Conservation (phyloP, 2,113 vertebrate species). For the Galbula dea region DNA sequence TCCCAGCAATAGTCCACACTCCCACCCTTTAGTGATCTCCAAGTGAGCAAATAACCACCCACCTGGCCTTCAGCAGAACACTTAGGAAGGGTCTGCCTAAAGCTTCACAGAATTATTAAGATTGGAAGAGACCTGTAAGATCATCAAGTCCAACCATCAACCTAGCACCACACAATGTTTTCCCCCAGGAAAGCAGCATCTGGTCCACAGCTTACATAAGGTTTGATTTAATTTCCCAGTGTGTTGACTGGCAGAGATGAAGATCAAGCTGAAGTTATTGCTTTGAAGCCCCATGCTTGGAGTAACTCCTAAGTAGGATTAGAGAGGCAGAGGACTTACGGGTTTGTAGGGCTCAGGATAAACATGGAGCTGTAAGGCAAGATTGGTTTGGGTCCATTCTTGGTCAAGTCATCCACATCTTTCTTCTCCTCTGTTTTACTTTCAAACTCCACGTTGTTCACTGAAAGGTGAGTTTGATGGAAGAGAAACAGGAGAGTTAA, state of each 20-base stretch:
- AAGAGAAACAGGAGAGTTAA: conserved; percentile 14
- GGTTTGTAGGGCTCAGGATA: conserved; percentile 87
- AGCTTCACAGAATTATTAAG: too few relatives aligned
- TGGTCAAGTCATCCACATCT: conserved; percentile 72
- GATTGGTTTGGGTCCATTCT: conserved; percentile 82
- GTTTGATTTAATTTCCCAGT: neutral
- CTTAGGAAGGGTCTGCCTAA: neutral
- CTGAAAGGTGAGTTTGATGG: conserved; percentile 57
- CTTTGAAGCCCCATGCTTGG: neutral
- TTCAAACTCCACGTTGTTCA: conserved; percentile 87
- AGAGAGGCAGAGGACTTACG: conserved; percentile 75
- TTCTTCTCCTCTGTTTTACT: conserved; percentile 90
- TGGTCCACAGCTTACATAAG: neutral
- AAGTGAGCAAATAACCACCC: neutral
- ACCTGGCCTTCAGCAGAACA: neutral
- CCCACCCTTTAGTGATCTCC: too few relatives aligned
- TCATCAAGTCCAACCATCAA: too few relatives aligned
- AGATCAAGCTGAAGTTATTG: neutral
- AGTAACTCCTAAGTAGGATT: accelerated
- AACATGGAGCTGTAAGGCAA: conserved; percentile 97
- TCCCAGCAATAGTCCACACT: neutral
- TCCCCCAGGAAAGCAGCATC: neutral
- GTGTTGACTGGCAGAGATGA: neutral
- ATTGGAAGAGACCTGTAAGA: too few relatives aligned
- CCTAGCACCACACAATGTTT: too few relatives aligned